Percentiles rank a stretch among this genome's conserved stretches.
Conservation (phyloP, 2,113 vertebrate species). For the Aix galericulata region DNA sequence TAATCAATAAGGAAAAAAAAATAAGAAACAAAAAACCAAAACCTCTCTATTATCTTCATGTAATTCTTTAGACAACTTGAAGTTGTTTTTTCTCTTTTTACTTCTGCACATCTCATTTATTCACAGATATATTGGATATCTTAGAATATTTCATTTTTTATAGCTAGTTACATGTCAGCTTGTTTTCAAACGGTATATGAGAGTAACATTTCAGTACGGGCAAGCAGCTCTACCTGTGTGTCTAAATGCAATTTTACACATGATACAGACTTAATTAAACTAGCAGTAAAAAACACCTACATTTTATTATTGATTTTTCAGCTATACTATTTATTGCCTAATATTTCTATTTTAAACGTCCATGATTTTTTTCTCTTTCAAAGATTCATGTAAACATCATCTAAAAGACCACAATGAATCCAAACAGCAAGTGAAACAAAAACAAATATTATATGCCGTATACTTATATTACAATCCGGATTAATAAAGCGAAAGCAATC, state of each 20-base stretch:
- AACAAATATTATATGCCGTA: neutral
- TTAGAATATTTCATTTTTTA: slow-evolving; percentile 70
- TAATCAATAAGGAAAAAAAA: slow-evolving; percentile 82
- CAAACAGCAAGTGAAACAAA: neutral
- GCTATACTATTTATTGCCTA: slow-evolving; percentile 62
- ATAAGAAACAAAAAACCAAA: neutral
- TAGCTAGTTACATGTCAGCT: slow-evolving; percentile 55
- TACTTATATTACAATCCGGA: neutral
- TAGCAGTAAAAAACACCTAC: slow-evolving; percentile 55
- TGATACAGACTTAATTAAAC: slow-evolving; percentile 67
- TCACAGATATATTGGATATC: slow-evolving; percentile 61
- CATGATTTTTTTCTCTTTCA: slow-evolving; percentile 31
- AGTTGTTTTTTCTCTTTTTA: slow-evolving; percentile 56
- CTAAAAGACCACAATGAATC: neutral
- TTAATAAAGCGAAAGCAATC: neutral
- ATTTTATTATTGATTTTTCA: slow-evolving; percentile 72
- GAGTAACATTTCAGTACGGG: slow-evolving; percentile 41
- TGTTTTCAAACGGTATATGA: slow-evolving; percentile 52
- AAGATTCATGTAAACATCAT: neutral
- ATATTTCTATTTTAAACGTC: slow-evolving; percentile 61
- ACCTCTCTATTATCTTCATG: slow-evolving; percentile 64
- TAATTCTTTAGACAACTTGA: slow-evolving; percentile 59
- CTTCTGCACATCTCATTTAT: slow-evolving; percentile 68
- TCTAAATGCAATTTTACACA: slow-evolving; percentile 38
- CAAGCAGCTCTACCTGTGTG: slow-evolving; percentile 26